Conservation (phyloP, 2,888 invertebrate species). For the Cremastobaeus sp. region DNA sequence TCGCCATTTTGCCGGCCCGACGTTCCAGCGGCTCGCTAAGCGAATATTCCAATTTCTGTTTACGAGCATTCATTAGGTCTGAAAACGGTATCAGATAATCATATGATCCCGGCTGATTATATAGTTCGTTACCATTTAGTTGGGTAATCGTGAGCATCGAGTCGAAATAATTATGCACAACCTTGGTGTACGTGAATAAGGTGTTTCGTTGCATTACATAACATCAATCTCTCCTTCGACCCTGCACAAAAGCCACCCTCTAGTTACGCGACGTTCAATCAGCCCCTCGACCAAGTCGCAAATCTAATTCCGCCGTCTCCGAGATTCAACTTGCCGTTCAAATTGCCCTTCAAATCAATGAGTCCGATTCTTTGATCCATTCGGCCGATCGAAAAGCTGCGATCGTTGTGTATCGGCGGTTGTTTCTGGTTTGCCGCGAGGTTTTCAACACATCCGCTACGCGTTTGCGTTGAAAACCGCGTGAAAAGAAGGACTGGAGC, state of each 20-base stretch:
- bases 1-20: no score
- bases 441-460: no score
- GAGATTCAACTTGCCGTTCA: slow-evolving; percentile 47
- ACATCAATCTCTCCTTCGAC: slow-evolving; percentile 14
- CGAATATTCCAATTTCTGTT: no score
- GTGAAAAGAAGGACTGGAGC: no score
- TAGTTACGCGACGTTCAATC: slow-evolving; percentile 36
- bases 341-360: slow-evolving; percentile 44
- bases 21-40: no score
- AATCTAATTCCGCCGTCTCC: slow-evolving; percentile 56
- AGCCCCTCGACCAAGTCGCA: slow-evolving; percentile 40
- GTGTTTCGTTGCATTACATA: slow-evolving; percentile 24
- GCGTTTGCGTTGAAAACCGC: no score
- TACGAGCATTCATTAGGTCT: slow-evolving; percentile 21
- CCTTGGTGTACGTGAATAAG: slow-evolving; percentile 23
- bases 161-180: slow-evolving; percentile 37
- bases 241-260: slow-evolving; percentile 44
- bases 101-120: slow-evolving; percentile 29
- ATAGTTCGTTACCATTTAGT: slow-evolving; percentile 11
- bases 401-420: no score
- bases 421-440: no score
- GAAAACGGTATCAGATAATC: slow-evolving; percentile 22
- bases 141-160: slow-evolving; percentile 28
- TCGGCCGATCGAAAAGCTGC: no score
- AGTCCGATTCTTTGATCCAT: slow-evolving; percentile 28